These are phyloP conservation scores for Arctocebus calabarensis DNA, from an alignment of 2,797 vertebrate species.

Conservation along the genomic window DNA sequence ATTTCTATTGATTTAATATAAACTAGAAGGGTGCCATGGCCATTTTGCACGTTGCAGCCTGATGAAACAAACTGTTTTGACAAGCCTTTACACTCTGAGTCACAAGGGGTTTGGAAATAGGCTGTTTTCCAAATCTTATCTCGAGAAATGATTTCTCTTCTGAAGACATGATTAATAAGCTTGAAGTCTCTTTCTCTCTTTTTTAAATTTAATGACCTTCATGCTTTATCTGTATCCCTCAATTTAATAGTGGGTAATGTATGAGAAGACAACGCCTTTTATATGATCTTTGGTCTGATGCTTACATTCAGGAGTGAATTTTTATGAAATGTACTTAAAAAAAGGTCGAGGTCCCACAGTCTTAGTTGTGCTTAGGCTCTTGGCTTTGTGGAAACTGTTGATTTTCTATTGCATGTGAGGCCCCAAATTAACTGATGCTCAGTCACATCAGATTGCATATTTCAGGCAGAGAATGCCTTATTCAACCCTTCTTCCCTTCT, in stretches of 20 bases:
- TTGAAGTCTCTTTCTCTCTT: not conserved
- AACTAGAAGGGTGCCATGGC: not conserved
- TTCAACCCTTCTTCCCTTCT: not conserved
- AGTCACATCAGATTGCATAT: not conserved
- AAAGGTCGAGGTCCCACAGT: not conserved
- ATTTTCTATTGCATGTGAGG: not conserved
- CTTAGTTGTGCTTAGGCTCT: not conserved
- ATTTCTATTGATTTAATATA: constrained; percentile 22
- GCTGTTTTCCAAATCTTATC: constrained; percentile 55
- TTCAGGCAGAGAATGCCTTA: not conserved
- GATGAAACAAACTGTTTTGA: constrained; percentile 60
- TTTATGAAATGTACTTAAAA: not conserved
- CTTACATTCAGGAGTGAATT: not conserved
- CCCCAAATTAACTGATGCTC: not conserved
- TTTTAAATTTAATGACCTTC: not conserved
- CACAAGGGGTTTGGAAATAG: constrained; percentile 47
- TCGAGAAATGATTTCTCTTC: constrained; percentile 39
- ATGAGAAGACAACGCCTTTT: not conserved
- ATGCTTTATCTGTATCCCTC: not conserved
- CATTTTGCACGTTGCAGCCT: not conserved
- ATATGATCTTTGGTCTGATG: not conserved
- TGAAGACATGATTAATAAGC: constrained; percentile 49
- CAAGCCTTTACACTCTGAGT: constrained; percentile 34
- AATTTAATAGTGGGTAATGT: not conserved
- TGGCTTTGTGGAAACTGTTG: not conserved